Percentiles rank a stretch among this genome's conserved stretches.
These are phyloP conservation scores for Hypomecis atomaria DNA, from an alignment of 2,888 invertebrate species.

Conservation along the genomic window DNA sequence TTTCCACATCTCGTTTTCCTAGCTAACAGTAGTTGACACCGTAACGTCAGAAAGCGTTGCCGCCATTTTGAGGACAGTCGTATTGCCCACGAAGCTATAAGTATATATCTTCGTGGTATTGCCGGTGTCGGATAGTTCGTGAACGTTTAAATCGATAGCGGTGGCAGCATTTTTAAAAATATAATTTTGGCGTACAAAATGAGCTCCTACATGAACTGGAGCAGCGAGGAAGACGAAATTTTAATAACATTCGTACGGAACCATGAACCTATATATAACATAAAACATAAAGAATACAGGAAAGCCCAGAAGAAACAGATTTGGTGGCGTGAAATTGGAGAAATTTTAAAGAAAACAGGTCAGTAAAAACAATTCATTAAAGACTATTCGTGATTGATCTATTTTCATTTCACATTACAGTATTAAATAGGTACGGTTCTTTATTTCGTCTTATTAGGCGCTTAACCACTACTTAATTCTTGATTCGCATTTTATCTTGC, in stretches of 20 bases:
- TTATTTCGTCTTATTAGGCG: too few relatives aligned
- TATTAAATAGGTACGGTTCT: too few relatives aligned
- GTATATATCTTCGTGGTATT: too few relatives aligned
- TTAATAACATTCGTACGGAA: conserved; percentile 18
- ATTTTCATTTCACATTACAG: too few relatives aligned
- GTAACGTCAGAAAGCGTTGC: conserved; percentile 12
- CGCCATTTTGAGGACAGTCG: conserved; percentile 13
- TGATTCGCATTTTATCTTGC: too few relatives aligned
- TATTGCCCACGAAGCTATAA: too few relatives aligned
- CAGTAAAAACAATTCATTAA: conserved; percentile 6
- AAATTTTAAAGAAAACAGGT: conserved; percentile 10
- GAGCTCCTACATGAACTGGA: conserved; percentile 7
- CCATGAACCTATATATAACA: conserved; percentile 6
- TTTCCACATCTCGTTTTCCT: neutral
- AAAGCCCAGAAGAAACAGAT: conserved; percentile 4
- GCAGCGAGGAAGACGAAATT: conserved; percentile 17
- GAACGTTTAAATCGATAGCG: conserved; percentile 1
- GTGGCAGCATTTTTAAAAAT: neutral
- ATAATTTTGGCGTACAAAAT: neutral
- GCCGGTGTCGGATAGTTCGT: neutral
- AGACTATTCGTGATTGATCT: too few relatives aligned
- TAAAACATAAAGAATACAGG: too few relatives aligned
- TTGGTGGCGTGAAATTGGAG: conserved; percentile 16
- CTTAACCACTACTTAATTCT: too few relatives aligned
- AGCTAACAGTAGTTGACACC: neutral